phyloP scores from a whole-genome alignment of 2,888 invertebrate species.

The Teleogryllus oceanicus region DNA sequence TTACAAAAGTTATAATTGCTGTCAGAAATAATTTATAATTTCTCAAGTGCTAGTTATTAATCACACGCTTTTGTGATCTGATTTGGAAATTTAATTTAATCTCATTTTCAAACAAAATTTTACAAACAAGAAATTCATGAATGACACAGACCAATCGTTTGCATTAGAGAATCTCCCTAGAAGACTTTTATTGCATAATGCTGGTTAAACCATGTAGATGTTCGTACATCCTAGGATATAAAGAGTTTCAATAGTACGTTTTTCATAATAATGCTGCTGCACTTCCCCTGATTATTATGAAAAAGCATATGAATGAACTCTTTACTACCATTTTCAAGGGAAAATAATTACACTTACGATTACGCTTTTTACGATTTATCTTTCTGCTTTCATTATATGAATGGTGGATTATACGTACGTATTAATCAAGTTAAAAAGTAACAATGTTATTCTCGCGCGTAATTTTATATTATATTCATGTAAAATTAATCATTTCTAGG shows the following conservation, averaged over 20 bases:
- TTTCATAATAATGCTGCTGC: not conserved
- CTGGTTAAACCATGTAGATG: not conserved
- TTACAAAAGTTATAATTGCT: too few species aligned
- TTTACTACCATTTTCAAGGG: not conserved
- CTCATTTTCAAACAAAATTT: too few species aligned
- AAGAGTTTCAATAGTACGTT: not conserved
- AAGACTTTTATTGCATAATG: not conserved
- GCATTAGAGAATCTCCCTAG: not conserved
- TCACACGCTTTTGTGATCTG: too few species aligned
- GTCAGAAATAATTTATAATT: too few species aligned
- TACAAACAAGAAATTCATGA: too few species aligned
- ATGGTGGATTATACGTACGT: too few species aligned
- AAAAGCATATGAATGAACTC: not conserved
- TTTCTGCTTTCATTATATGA: not conserved
- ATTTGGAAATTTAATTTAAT: too few species aligned
- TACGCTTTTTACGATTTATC: not conserved
- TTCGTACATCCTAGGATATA: not conserved
- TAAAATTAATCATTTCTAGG: too few species aligned
- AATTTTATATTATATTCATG: too few species aligned
- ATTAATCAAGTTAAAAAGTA: too few species aligned
- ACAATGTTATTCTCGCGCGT: too few species aligned
- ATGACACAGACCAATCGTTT: not conserved
- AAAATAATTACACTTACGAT: not conserved
- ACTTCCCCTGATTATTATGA: not conserved
- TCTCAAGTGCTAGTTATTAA: too few species aligned